phyloP scores from a whole-genome alignment of 2,797 vertebrate genomes.

The Oreochromis grahami region DNA sequence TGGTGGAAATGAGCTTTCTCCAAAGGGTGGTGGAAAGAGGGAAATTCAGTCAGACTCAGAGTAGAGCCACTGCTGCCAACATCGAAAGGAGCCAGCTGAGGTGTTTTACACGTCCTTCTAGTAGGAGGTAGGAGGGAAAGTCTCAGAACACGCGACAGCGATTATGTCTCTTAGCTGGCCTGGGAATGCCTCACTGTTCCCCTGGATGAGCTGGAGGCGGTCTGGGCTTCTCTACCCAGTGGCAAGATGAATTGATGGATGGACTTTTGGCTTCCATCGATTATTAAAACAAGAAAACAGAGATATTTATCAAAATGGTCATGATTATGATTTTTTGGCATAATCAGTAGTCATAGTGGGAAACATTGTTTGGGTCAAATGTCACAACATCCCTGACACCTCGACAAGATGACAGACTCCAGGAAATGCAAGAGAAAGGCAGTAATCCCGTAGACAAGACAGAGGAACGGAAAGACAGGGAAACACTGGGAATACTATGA shows the following conservation, averaged over 20 bases:
- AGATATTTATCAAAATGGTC: not conserved
- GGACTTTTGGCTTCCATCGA: accelerated
- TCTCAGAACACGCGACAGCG: accelerated
- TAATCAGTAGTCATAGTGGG: accelerated
- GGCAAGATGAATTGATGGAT: not conserved
- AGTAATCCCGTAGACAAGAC: not conserved
- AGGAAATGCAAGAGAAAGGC: not conserved
- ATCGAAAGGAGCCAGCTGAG: not conserved
- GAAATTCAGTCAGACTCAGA: not conserved
- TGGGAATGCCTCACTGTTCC: not conserved
- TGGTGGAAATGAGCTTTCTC: not conserved
- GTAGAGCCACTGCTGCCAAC: not conserved
- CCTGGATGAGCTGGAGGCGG: not conserved
- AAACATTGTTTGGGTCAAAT: not conserved
- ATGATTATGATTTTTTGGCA: not conserved
- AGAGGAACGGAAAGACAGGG: not conserved
- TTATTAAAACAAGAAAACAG: not conserved
- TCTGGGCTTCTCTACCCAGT: not conserved
- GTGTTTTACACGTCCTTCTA: not conserved
- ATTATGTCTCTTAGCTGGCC: not conserved
- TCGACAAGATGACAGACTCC: accelerated
- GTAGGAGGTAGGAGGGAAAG: not conserved
- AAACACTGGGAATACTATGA: not conserved
- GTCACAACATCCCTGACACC: not conserved
- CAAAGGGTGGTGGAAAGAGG: not conserved